A percentile compares a stretch with the other conserved stretches of the same genome.
phyloP scores from a whole-genome alignment of 2,888 invertebrate species.

The Peribatodes rhomboidaria region DNA sequence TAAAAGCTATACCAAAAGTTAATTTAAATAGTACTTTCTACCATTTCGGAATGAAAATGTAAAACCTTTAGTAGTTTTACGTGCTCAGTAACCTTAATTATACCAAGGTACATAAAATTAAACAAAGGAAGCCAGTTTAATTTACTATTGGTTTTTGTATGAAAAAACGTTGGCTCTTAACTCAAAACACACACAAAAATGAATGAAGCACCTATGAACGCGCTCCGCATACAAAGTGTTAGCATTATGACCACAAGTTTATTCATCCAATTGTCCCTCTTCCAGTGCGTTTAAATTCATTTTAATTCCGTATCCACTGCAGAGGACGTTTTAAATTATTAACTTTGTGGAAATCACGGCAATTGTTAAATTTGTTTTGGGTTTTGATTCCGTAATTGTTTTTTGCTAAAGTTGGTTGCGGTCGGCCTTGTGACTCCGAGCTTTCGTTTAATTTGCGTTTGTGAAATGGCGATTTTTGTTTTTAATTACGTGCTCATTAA shows the following conservation, averaged over 20 bases:
- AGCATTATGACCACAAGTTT: slow-evolving; percentile 22
- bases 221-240: slow-evolving; percentile 26
- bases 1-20: no score
- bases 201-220: not conserved
- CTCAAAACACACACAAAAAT: no score
- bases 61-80: no score
- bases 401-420: slow-evolving; percentile 23
- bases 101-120: no score
- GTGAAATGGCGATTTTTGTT: slow-evolving; percentile 20
- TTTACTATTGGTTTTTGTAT: no score
- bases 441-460: slow-evolving; percentile 24
- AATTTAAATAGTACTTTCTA: no score
- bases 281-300: slow-evolving; percentile 54
- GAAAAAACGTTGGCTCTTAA: no score
- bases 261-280: slow-evolving; percentile 24
- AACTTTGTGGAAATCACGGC: slow-evolving; percentile 46
- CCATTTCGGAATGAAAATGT: no score
- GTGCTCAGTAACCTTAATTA: no score
- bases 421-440: slow-evolving; percentile 5
- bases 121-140: no score
- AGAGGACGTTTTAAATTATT: slow-evolving; percentile 57
- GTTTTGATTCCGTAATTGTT: slow-evolving; percentile 31
- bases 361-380: slow-evolving; percentile 36
- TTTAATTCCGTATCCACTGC: slow-evolving; percentile 50
- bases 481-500: slow-evolving; percentile 24